Evolutionary conservation across 2,888 invertebrate species (phyloP).

Genomic region (Asteroscopus sphinx): DNA sequence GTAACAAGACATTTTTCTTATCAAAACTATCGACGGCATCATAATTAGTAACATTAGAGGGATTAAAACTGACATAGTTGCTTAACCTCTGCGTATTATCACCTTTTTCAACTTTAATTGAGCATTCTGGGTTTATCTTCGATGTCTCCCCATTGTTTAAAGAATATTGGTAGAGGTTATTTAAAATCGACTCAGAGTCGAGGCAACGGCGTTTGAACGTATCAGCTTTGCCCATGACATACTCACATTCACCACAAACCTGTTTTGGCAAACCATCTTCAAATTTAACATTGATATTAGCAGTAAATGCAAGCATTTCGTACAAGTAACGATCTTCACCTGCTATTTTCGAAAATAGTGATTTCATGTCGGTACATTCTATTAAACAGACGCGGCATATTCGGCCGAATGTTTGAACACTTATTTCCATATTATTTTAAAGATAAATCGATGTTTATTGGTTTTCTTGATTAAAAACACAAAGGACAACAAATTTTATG

Average conservation of each 20-base stretch:
- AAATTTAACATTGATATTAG: constrained; percentile 70
- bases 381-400: constrained; percentile 78
- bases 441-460: constrained; percentile 1
- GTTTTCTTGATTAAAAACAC: constrained; percentile 16
- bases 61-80: constrained; percentile 11
- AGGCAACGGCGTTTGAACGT: constrained; percentile 78
- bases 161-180: constrained; percentile 58
- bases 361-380: constrained; percentile 68
- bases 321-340: constrained; percentile 66
- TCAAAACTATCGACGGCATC: constrained; percentile 19
- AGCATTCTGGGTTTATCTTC: constrained; percentile 18
- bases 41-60: constrained; percentile 14
- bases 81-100: constrained; percentile 27
- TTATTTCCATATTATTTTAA: constrained; percentile 60
- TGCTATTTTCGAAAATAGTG: constrained; percentile 69
- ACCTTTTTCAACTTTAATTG: constrained; percentile 45
- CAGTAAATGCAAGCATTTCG: constrained; percentile 72
- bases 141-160: constrained; percentile 1
- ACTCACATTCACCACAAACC: constrained; percentile 77
- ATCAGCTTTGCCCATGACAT: constrained; percentile 71
- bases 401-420: constrained; percentile 59
- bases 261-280: constrained; percentile 76
- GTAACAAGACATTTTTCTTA: constrained; percentile 35
- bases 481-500: constrained; percentile 28
- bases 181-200: constrained; percentile 72